Conservation (phyloP, 2,113 vertebrate genomes). For the Pleuronectes platessa region DNA sequence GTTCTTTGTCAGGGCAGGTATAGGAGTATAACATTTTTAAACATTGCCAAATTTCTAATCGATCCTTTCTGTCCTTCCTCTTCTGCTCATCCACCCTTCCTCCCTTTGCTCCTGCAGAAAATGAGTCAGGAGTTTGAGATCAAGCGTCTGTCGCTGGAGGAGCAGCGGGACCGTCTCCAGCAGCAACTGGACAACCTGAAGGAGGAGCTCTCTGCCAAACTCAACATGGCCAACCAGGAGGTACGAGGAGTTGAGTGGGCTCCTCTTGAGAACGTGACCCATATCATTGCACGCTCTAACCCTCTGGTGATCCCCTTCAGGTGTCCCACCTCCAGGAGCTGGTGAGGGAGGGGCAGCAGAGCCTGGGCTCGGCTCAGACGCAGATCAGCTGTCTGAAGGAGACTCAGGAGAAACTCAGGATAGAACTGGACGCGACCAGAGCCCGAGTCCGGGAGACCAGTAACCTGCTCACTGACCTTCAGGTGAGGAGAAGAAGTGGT, state of each 20-base stretch:
- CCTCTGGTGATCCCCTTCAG: constrained; percentile 69
- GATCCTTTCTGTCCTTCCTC: background rate
- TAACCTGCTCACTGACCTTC: constrained; percentile 88
- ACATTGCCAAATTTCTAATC: background rate
- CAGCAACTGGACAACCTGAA: constrained; percentile 91
- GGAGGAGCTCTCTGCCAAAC: constrained; percentile 89
- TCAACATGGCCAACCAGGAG: constrained; percentile 94
- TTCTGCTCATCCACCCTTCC: background rate
- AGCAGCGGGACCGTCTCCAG: constrained; percentile 89
- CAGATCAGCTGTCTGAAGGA: constrained; percentile 92
- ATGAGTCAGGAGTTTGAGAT: constrained; percentile 95
- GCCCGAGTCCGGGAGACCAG: constrained; percentile 90
- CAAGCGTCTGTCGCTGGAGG: constrained; percentile 89
- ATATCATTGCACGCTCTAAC: background rate
- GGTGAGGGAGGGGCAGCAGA: constrained; percentile 91
- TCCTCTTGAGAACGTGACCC: background rate
- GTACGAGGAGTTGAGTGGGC: constrained; percentile 50
- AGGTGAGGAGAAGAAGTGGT: constrained; percentile 73
- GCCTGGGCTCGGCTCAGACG: constrained; percentile 89
- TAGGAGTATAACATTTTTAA: background rate
- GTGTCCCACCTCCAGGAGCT: constrained; percentile 91
- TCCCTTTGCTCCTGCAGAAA: constrained; percentile 80
- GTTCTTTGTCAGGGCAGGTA: background rate
- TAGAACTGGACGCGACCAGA: constrained; percentile 90
- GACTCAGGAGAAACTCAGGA: constrained; percentile 91